Conservation (phyloP, 2,113 vertebrate genomes). For the Gymnogyps californianus region DNA sequence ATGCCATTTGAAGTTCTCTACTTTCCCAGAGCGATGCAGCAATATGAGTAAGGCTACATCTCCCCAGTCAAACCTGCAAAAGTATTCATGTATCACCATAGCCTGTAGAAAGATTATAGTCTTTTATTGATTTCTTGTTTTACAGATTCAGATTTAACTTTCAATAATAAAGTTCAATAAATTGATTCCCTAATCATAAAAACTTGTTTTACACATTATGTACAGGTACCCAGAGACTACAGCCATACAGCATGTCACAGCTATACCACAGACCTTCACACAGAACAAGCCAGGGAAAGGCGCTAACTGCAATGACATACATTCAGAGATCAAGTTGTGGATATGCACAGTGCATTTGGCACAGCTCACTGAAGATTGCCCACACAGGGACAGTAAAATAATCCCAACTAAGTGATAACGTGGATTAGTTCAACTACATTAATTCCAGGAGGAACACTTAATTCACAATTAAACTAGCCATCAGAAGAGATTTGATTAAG, state of each 20-base stretch:
- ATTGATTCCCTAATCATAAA: constrained; percentile 75
- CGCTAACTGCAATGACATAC: constrained; percentile 30
- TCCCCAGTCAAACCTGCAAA: not conserved
- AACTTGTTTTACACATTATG: constrained; percentile 76
- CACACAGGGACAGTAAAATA: constrained; percentile 39
- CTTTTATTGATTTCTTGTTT: constrained; percentile 71
- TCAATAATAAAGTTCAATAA: constrained; percentile 78
- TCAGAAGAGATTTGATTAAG: not conserved
- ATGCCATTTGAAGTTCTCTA: not conserved
- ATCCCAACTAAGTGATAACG: not conserved
- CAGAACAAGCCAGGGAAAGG: not conserved
- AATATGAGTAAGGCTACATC: accelerated
- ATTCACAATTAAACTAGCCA: constrained; percentile 17
- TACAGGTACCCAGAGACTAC: constrained; percentile 72
- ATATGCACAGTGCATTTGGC: constrained; percentile 75
- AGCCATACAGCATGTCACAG: constrained; percentile 63
- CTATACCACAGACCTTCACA: constrained; percentile 46
- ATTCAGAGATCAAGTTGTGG: constrained; percentile 64
- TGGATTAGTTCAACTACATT: constrained; percentile 38
- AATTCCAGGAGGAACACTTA: constrained; percentile 9
- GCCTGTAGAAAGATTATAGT: constrained; percentile 74
- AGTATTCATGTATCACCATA: constrained; percentile 60
- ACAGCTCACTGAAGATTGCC: constrained; percentile 48
- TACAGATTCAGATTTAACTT: constrained; percentile 69
- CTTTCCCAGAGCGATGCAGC: not conserved